These are phyloP conservation scores for Ictalurus furcatus DNA, from an alignment of 2,113 vertebrate species.

Conservation along the genomic window DNA sequence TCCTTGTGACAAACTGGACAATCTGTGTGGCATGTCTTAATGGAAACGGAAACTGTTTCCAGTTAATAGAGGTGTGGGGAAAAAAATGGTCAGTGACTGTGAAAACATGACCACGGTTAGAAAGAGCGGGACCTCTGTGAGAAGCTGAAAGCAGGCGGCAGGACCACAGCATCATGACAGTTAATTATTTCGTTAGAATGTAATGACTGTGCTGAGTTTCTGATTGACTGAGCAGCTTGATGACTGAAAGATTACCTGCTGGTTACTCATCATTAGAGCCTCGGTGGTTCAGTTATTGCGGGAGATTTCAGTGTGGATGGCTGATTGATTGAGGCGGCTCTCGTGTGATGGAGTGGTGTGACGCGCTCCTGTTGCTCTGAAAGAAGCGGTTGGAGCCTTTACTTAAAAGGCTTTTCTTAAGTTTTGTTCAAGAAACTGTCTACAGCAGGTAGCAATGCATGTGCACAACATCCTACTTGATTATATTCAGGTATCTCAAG, in stretches of 20 bases:
- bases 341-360: neutral
- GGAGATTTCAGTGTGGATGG: neutral
- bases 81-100: neutral
- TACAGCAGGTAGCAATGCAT: neutral
- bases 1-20: neutral
- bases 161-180: conserved; percentile 29
- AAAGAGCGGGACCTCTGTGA: neutral
- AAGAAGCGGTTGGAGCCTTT: too few relatives aligned
- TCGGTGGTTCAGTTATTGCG: neutral
- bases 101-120: neutral
- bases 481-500: neutral
- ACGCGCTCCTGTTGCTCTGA: neutral
- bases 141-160: neutral
- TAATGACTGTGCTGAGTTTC: conserved; percentile 47
- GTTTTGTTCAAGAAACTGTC: neutral
- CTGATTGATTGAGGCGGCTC: neutral
- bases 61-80: neutral
- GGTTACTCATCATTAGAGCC: neutral
- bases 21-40: neutral
- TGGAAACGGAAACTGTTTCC: conserved; percentile 20
- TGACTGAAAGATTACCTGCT: conserved; percentile 5
- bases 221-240: conserved; percentile 41
- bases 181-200: conserved; percentile 44
- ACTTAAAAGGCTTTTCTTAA: neutral
- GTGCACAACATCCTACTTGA: neutral